Base-by-base conservation (phyloP, 2,888 invertebrate genomes). In the Erpobdella octoculata region DNA sequence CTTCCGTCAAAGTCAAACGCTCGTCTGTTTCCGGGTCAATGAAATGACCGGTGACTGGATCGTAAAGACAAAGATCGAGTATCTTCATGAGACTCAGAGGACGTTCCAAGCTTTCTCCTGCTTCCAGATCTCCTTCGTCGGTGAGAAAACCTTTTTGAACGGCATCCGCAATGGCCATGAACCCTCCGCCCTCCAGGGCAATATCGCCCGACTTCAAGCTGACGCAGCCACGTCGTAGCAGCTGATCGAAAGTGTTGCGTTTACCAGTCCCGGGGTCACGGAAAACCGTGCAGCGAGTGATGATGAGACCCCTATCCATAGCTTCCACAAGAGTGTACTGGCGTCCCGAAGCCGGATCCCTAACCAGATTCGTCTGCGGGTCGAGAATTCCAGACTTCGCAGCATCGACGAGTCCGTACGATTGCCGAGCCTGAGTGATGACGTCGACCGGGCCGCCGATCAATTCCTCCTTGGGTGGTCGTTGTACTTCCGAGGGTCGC, bases 61-160 rank as follows among this genome's bases (percentile, higher is more conserved):
- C 93, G 82, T 89, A 89, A 61, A 95, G 87, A 81, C 93, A 92
- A 79, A 89, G 88, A 81, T 92, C 92, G 78, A 90, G 83, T 18
- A 77, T 72, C 38, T 73, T 71, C 18, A 75, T 48, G 37, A 77
- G 33, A 35, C 74, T 72, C 64, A 74, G 38, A n/a, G 76, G 76
- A 3, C 73, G 46, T n/a, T 67, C 73, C 36, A 69, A 46, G 12
- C 21, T 46, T 21, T 35, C 53, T 41, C 48, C 69, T 2, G 25
- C 25, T 35, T 33, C 37, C 12, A 71, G n/a, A 18, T 70, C 67
- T 9, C 37, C 48, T 25, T 38, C 64, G 8, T 70, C 65, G 35
- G 72, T 66, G 53, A 77, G n/a, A 28, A 73, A 58, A 25, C 75
- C 75, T 21, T 66, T 69, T 8, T 58, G 53, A 3, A 76, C 71